A percentile compares a stretch with the other conserved stretches of the same genome.
Conservation (phyloP, 2,888 invertebrate genomes). For the Cephalotes varians region DNA sequence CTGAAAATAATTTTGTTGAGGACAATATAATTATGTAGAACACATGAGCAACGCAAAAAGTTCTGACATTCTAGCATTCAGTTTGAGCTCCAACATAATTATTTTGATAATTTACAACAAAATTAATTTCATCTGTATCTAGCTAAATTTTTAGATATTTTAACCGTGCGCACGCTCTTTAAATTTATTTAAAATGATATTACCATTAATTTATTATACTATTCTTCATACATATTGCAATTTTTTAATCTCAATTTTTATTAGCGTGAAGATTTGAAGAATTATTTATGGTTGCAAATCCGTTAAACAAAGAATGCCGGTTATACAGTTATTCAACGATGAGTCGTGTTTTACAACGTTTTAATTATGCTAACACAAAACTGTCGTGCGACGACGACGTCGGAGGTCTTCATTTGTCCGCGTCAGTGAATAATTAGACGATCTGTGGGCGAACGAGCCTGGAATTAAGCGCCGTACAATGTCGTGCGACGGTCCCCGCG, state of each 20-base stretch:
- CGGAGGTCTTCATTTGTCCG: conserved; percentile 45
- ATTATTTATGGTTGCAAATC: neutral
- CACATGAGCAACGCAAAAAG: too few relatives aligned
- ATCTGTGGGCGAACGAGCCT: conserved; percentile 38
- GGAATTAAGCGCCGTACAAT: conserved; percentile 34
- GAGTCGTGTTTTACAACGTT: conserved; percentile 17
- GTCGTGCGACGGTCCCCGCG: conserved; percentile 32
- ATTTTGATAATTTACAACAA: too few relatives aligned
- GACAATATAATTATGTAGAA: too few relatives aligned
- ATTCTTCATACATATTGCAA: neutral
- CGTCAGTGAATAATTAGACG: conserved; percentile 56
- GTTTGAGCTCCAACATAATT: too few relatives aligned
- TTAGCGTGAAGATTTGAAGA: neutral
- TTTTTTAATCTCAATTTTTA: neutral
- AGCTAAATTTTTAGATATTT: too few relatives aligned
- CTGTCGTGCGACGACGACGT: conserved; percentile 14
- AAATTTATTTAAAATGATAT: too few relatives aligned
- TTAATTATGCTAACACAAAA: conserved; percentile 42
- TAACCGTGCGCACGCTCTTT: too few relatives aligned
- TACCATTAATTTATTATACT: too few relatives aligned
- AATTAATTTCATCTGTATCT: too few relatives aligned
- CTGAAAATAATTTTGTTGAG: too few relatives aligned
- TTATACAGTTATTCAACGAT: neutral
- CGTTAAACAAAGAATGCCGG: neutral
- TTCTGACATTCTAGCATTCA: too few relatives aligned